Base-by-base conservation (phyloP, 2,113 vertebrate genomes). In the Phocoena phocoena region DNA sequence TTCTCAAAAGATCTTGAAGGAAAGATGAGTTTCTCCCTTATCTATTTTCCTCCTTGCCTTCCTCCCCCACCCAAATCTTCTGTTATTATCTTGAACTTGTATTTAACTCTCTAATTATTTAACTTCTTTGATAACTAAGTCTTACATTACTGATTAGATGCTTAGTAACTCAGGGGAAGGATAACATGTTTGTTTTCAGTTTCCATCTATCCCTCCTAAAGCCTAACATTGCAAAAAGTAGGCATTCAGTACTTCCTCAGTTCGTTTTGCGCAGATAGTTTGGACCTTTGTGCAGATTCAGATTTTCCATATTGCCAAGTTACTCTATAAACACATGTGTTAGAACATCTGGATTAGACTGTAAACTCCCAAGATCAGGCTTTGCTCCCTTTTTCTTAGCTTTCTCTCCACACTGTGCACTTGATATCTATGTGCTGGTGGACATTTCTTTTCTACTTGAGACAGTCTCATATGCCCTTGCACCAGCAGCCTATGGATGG, bases 51-150 rank as follows among this genome's bases (percentile, higher is more conserved):
- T 18, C 14, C 47, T 82, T 70, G 68, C 31, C 13, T 71, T 74
- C 55, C 33, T 28, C 60, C 55, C 13, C 55, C 23, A 33, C 38
- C 68, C 41, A 41, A 41, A 41, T 81, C 25, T 62, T 68, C 63
- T 55, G 2, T 31, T 85, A 38, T 41, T 41, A 28, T 77, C 20
- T 82, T 70, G 28, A 89, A 44, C 18, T 77, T 73, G 65, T 76
- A 81, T 63, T 73, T 83, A 33, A 94, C 60, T 83, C 62, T 87
- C 76, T 60, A 70, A 50, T 70, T 77, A 83, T n/a, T 96, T 77
- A 70, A 47, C 71, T 62, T 80, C 55, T 94, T 77, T 84, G 13
- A 94, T 95, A 82, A 92, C 33, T 87, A 53, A 41, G 31, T 67
- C 83, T 68, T 88, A 58, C 70, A 85, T 84, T 88, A 81, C 33